Percentiles rank a stretch among this genome's conserved stretches.
phyloP scores from a whole-genome alignment of 2,888 invertebrate genomes.

The Pyrocoelia pectoralis region DNA sequence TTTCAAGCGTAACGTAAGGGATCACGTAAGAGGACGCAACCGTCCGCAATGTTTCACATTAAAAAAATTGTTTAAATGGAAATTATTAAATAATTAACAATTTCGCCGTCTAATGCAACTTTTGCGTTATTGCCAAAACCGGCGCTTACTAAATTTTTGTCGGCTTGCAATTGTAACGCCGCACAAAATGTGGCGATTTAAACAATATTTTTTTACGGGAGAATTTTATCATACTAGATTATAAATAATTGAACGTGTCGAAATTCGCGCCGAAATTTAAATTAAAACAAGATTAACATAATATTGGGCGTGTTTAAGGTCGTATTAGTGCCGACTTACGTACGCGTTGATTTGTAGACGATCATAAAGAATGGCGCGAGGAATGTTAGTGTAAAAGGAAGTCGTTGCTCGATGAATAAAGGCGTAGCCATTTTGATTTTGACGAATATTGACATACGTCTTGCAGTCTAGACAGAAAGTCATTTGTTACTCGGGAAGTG shows the following conservation, averaged over 20 bases:
- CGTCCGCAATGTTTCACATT: no score
- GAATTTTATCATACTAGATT: no score
- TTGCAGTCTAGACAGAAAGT: conserved; percentile 62
- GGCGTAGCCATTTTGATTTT: conserved; percentile 78
- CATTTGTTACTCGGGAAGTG: conserved; percentile 61
- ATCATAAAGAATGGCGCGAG: conserved; percentile 23
- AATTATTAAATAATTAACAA: no score
- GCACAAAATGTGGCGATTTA: no score
- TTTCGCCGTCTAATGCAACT: no score
- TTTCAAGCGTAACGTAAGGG: no score
- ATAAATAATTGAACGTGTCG: background rate
- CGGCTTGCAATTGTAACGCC: no score
- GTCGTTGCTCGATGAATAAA: conserved; percentile 54
- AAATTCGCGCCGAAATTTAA: conserved; percentile 34
- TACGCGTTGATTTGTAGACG: conserved; percentile 3
- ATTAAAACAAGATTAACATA: conserved; percentile 37
- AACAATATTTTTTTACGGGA: no score
- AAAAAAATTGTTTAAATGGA: no score
- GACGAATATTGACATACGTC: conserved; percentile 77
- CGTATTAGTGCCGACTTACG: conserved; percentile 42
- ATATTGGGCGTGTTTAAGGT: conserved; percentile 54
- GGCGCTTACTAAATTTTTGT: no score
- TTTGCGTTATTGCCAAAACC: no score
- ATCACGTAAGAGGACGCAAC: no score
- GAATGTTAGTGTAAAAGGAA: conserved; percentile 17